Evolutionary conservation across 2,113 vertebrate species (phyloP), one percentile per base, ranked within the genome.

Genomic region (Anseranas semipalmata): DNA sequence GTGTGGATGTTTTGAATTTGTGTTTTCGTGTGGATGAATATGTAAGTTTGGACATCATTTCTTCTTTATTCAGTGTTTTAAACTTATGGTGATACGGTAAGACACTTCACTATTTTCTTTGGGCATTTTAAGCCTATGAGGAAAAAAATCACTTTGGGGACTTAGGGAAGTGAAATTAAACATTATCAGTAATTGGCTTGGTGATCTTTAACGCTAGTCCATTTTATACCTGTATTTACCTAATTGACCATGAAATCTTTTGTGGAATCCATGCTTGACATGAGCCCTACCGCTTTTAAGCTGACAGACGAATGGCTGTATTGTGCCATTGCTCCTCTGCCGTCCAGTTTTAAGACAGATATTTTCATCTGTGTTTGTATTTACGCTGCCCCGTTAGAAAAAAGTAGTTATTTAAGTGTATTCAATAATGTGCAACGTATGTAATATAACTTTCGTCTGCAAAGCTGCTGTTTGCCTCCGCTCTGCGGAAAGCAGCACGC

Each of bases 171-270:
- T 96, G 82, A 98, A 98, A 98, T 98, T 97, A 98, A 98, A 97
- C 93, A 94, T 97, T 97, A 97, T 97, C 96, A 96, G 97, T 98
- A 98, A 98, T 98, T 98, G 97, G 92, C 95, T 97, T 92, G 92
- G 88, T 98, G 97, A 97, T 98, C 97, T 97, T 96, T 87, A 68
- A 60, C 87, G 93, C 97, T 85, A 81, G 98, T 97, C 95, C 96
- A 93, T 96, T 98, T 98, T 98, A 93, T 98, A 97, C 97, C 92
- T 98, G 96, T 97, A 97, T 98, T 98, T 98, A 97, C 95, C 97
- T 98, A 98, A 98, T 97, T 98, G 98, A 98, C 97, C 97, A 89
- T 98, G 98, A 98, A 98, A 98, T 98, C 96, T 98, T 95, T 89
- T 94, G 94, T 96, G 92, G 95, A 98, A 97, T 96, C 95, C 27